Evolutionary conservation across 35 echinoderm and acorn worm species (phyloP), one percentile per base, ranked within the genome.

Genomic region (Amphiura filiformis): DNA sequence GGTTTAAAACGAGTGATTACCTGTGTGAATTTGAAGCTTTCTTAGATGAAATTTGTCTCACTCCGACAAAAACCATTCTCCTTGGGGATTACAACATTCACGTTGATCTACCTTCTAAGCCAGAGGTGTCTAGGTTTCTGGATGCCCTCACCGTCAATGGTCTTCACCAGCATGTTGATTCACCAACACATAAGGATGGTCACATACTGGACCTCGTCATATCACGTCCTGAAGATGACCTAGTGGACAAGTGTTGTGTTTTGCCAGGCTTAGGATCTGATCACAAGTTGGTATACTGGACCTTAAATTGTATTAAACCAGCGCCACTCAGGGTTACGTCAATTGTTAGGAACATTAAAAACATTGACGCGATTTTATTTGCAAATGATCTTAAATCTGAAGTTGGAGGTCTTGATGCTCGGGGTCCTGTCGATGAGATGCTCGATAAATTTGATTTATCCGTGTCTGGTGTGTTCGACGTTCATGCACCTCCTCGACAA

Each of bases 71-170:
- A 52, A 26, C 91, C 22, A 1, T 91, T n/a, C 56, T 91, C 36
- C 31, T 87, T 14, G 92, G 92, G n/a, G 92, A 93, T 65, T 90
- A 90, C 36, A 93, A 93, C 78, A 35, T 93, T 22, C 88, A 93
- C 34, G 44, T 93, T 32, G 92, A 93, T 75, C 1, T 32, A 76
- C 87, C 75, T 32, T 37, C 32, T 39, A 82, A 90, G 37, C 36
- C 49, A 13, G 92, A 90, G 47, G 82, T 75, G 20, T 32, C 18
- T 15, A 57, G 34, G n/a, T 89, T 93, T 26, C 39, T 90, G 33
- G 36, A 37, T 84, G 65, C 42, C 36, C 31, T 78, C 20, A 31
- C 9, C 14, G 34, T n/a, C 18, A 14, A 26, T 49, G 87, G 57
- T 79, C 36, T 93, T 56, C 23, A n/a, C 35, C 86, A 93, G 36